Evolutionary conservation across 2,888 invertebrate species (phyloP), one percentile per base, ranked within the genome.

Genomic region (Papilio demoleus): DNA sequence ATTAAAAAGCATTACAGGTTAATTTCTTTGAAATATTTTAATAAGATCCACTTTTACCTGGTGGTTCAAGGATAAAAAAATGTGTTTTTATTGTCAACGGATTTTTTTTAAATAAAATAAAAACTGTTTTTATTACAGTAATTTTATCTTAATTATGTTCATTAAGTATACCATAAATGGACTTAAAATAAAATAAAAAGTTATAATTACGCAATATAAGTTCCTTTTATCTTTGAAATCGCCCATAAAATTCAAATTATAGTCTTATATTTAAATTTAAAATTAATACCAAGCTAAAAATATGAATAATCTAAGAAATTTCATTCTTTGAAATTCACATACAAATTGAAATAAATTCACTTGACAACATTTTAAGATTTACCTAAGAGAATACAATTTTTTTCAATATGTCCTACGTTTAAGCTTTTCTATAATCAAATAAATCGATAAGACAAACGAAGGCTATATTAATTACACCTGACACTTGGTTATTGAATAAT

Each of bases 381-480:
- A 22, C 14, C 5, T 58, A 34, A 34, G 31, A 12, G 59, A 17
- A 14, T 36, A 19, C 11, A 19, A 4, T 59, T 8, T 36, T 36
- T 19, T 36, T 56, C 6, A 56, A 58, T 12, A 31, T 58, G 12
- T n/a, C n/a, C n/a, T n/a, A n/a, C n/a, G n/a, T n/a, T n/a, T 31
- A 17, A 45, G 24, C 36, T 22, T 36, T 38, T 19, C 22, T 17
- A 24, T 31, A 50, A 47, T 24, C 27, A 47, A 24, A 59, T 14
- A 11, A 38, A 38, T 27, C 34, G 60, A 47, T 24, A 59, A n/a
- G 58, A 36, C 36, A 22, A 36, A 34, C n/a, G 45, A 58, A 27
- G 9, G 9, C 22, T 60, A 2, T 50, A 60, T 45, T 31, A 56
- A 65, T 56, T 65, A 40, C 42, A 27, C 24, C 42, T 8, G 31